Conservation (phyloP, 1,140 invertebrate genomes). For the Drosophila lacteicornis region DNA sequence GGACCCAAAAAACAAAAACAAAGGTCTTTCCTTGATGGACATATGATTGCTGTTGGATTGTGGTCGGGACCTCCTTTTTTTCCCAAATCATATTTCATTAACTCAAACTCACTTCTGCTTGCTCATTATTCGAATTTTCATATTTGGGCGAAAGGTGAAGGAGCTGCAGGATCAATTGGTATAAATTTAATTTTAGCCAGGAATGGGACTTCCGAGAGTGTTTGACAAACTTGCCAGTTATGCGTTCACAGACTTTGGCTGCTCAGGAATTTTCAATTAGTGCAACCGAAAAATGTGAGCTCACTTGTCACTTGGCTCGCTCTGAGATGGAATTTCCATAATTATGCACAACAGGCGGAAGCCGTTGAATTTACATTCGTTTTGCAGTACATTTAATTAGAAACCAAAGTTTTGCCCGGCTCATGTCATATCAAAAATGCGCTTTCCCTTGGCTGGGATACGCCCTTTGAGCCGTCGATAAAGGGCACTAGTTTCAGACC, state of each 20-base stretch:
- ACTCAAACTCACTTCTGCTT: conserved; percentile 35
- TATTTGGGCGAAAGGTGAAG: neutral
- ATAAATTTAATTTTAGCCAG: conserved; percentile 26
- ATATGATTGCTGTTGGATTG: conserved; percentile 59
- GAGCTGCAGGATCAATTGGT: conserved; percentile 30
- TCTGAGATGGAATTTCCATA: conserved; percentile 60
- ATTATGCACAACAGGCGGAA: conserved; percentile 68
- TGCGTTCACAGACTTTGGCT: conserved; percentile 31
- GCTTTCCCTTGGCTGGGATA: neutral
- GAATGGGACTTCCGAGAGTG: neutral
- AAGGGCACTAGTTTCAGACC: conserved; percentile 38
- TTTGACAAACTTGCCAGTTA: conserved; percentile 40
- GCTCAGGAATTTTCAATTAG: conserved; percentile 76
- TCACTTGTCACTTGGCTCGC: conserved; percentile 8
- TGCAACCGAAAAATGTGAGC: conserved; percentile 63
- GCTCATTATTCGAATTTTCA: conserved; percentile 2
- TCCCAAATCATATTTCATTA: conserved; percentile 65
- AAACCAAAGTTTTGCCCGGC: conserved; percentile 29
- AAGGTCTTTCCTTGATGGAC: conserved; percentile 49
- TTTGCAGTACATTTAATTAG: conserved; percentile 65
- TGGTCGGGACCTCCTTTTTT: neutral
- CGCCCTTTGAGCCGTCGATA: conserved; percentile 34
- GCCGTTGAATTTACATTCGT: conserved; percentile 60
- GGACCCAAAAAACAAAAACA: conserved; percentile 12
- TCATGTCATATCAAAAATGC: conserved; percentile 40